Evolutionary conservation across 2,888 invertebrate genomes (phyloP).

Genomic region (Esperia sulphurella): DNA sequence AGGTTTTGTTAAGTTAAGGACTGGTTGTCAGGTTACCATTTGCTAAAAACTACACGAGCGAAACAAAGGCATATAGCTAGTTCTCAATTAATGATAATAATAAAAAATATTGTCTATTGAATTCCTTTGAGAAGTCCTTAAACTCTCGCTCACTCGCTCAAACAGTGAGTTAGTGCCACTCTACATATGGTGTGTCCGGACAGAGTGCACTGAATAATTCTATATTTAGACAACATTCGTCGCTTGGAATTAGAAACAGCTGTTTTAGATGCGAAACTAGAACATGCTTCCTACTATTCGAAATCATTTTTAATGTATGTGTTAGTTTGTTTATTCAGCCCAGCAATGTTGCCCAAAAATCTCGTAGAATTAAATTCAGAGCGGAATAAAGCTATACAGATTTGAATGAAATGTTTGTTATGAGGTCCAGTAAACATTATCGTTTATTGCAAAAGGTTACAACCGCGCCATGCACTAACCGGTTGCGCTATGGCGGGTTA

Average conservation of each 20-base stretch:
- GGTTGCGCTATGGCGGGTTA: not conserved
- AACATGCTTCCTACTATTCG: conserved; percentile 22
- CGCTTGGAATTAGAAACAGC: conserved; percentile 35
- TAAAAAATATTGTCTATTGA: conserved; percentile 4
- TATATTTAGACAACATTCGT: conserved; percentile 44
- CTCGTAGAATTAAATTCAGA: not conserved
- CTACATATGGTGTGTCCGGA: conserved; percentile 14
- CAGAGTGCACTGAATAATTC: conserved; percentile 38
- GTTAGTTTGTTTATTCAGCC: not conserved
- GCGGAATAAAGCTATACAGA: not conserved
- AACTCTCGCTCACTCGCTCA: conserved; percentile 20
- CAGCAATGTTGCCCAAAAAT: not conserved
- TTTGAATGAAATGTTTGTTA: not conserved
- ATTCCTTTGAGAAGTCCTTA: conserved; percentile 17
- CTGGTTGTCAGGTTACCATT: too few relatives aligned
- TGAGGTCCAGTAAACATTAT: not conserved
- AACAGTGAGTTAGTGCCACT: conserved; percentile 23
- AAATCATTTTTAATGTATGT: conserved; percentile 14
- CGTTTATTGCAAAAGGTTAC: conserved; percentile 9
- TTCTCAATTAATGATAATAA: too few relatives aligned
- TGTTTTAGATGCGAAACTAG: conserved; percentile 27
- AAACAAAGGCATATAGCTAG: too few relatives aligned
- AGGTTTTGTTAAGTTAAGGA: too few relatives aligned
- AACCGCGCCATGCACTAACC: conserved; percentile 3
- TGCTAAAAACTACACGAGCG: too few relatives aligned